Conservation (phyloP, 1,140 invertebrate genomes). For the Luehdorfia chinensis region DNA sequence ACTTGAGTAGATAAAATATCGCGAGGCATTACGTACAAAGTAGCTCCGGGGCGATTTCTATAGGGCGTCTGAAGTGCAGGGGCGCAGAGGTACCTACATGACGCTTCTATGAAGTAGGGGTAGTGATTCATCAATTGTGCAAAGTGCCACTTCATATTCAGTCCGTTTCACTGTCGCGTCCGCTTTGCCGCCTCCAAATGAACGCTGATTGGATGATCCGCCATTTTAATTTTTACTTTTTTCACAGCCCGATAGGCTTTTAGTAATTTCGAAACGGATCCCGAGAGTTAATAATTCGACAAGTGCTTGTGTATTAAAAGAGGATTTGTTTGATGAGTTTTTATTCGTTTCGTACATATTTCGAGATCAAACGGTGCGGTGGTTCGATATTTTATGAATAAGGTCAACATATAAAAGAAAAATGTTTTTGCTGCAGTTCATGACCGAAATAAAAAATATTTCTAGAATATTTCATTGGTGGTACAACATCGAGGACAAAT, state of each 20-base stretch:
- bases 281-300: conserved; percentile 35
- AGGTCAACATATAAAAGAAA: no score
- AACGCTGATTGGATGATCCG: conserved; percentile 58
- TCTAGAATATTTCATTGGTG: no score
- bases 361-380: conserved; percentile 6
- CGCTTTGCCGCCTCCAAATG: conserved; percentile 57
- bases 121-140: conserved; percentile 72
- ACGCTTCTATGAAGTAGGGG: conserved; percentile 30
- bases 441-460: no score
- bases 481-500: no score
- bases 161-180: conserved; percentile 55
- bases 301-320: conserved; percentile 20
- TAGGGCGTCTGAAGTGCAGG: conserved; percentile 30
- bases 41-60: conserved; percentile 31
- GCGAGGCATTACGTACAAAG: conserved; percentile 27
- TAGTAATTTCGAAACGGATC: conserved; percentile 25
- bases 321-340: conserved; percentile 18
- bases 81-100: conserved; percentile 22
- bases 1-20: conserved; percentile 25
- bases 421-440: no score
- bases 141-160: conserved; percentile 73
- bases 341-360: conserved; percentile 5
- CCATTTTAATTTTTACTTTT: conserved; percentile 40
- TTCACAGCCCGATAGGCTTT: conserved; percentile 21
- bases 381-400: no score